Conservation (phyloP, 2,113 vertebrate species). For the Prolemur simus region DNA sequence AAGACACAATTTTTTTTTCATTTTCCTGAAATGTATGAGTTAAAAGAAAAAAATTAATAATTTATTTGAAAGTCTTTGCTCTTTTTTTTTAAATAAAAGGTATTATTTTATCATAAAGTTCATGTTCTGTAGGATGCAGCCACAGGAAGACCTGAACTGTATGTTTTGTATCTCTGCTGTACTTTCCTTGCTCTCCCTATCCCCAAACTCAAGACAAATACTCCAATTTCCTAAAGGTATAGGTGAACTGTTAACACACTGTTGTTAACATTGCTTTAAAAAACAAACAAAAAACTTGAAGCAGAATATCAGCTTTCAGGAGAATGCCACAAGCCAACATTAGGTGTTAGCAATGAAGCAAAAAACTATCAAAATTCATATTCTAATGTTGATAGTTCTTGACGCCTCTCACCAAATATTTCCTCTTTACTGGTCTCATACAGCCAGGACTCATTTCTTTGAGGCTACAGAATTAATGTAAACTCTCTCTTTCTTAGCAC, state of each 20-base stretch:
- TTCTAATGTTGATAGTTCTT: not conserved
- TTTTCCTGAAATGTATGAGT: not conserved
- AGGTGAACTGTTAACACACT: not conserved
- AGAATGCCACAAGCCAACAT: not conserved
- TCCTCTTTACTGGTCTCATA: not conserved
- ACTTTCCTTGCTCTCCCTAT: not conserved
- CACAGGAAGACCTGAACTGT: not conserved
- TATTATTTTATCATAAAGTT: not conserved
- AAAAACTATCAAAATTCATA: not conserved
- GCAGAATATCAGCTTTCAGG: not conserved
- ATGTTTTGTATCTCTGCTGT: not conserved
- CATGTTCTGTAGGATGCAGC: not conserved
- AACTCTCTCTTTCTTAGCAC: not conserved
- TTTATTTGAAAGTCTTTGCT: not conserved
- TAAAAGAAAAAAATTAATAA: not conserved
- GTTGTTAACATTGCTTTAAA: not conserved
- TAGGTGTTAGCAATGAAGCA: not conserved
- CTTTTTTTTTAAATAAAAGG: not conserved
- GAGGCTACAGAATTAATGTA: not conserved
- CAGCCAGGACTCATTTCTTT: not conserved
- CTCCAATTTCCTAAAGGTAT: not conserved
- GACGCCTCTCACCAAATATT: not conserved
- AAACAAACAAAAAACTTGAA: not conserved
- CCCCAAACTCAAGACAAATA: not conserved
- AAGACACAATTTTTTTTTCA: too few species aligned